A percentile compares a stretch with the other conserved stretches of the same genome.
Conservation (phyloP, 2,113 vertebrate species). For the Leptocoma aspasia region DNA sequence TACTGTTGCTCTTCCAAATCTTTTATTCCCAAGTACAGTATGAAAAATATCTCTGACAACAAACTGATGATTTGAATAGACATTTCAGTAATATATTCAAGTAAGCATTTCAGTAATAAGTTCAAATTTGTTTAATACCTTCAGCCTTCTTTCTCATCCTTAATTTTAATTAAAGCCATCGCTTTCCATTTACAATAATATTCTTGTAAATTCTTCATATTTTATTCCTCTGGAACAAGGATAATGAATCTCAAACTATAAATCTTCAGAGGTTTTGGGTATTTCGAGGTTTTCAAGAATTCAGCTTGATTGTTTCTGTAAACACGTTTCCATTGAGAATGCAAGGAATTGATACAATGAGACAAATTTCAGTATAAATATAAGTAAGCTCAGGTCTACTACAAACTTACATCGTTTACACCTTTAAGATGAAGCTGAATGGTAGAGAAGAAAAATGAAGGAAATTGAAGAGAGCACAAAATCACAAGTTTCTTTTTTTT, state of each 20-base stretch:
- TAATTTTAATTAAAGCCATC: constrained; percentile 53
- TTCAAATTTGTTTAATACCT: constrained; percentile 49
- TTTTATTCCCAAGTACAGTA: background rate
- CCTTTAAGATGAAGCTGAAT: background rate
- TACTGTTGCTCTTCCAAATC: background rate
- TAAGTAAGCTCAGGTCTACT: background rate
- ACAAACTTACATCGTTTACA: background rate
- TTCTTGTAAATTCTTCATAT: background rate
- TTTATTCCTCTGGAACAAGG: constrained; percentile 36
- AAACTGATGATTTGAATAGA: background rate
- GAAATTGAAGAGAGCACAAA: background rate
- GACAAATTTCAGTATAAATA: background rate
- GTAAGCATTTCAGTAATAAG: background rate
- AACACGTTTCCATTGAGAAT: background rate
- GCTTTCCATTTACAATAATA: constrained; percentile 36
- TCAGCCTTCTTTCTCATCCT: constrained; percentile 12
- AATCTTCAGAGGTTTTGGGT: background rate
- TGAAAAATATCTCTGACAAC: constrained; percentile 18
- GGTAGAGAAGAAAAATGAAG: accelerated
- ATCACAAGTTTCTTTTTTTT: background rate
- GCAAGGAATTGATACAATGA: background rate
- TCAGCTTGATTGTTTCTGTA: background rate
- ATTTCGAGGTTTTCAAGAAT: background rate
- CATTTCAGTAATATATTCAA: constrained; percentile 22
- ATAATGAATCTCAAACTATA: background rate